Evolutionary conservation across 2,113 vertebrate species (phyloP), one percentile per base, ranked within the genome.

Genomic region (Tyto alba): DNA sequence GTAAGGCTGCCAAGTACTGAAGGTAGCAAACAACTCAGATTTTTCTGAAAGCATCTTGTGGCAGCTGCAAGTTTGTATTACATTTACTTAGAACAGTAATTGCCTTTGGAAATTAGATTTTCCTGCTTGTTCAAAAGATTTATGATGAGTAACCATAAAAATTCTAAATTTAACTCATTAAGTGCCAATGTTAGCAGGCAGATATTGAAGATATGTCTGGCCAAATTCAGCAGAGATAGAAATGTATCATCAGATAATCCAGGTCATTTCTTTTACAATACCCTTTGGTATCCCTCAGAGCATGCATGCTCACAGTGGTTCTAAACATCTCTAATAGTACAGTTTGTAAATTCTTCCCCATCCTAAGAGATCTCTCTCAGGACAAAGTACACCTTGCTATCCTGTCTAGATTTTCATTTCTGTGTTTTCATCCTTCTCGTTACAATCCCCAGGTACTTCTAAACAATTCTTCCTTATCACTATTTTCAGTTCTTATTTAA

Each of bases 41-140:
- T 89, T 94, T 78, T 75, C 88, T 85, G 56, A 93, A 90, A 93
- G 85, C 78, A 85, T 92, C 68, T 86, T 95, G 69, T 41, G 52
- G 83, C 93, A 96, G 80, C 86, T 96, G 93, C 95, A 96, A 93
- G 86, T 89, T 95, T 83, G 52, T 88, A 73, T 85, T 91, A 85
- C n/a, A 60, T 90, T 93, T 90, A 93, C 86, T 93, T 64, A 72
- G 56, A 95, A 79, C 64, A 90, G 85, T 81, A 97, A 96, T 81
- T 95, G 88, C 85, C n/a, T 92, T 87, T 64, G 66, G 72, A 95
- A 95, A 97, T 90, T 78, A 72, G 67, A 90, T 94, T 96, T 90
- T 95, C 57, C 63, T 93, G 88, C 85, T 91, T 91, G 72, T 56
- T 97, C 78, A 82, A 79, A 89, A 89, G 86, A 89, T 72, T 88